These are phyloP conservation scores for Hymenopus coronatus DNA, from an alignment of 2,888 invertebrate genomes.

Conservation along the genomic window DNA sequence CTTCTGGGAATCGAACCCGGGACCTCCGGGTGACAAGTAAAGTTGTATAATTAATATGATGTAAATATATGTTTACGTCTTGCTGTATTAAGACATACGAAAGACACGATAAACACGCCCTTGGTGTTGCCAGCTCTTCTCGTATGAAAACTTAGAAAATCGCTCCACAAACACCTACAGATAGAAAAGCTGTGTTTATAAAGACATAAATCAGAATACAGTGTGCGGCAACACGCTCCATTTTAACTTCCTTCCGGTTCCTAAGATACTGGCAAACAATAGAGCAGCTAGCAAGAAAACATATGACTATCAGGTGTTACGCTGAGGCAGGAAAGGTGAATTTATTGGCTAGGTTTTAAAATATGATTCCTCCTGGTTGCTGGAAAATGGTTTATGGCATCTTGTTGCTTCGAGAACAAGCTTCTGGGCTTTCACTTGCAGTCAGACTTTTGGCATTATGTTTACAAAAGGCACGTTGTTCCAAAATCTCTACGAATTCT, in stretches of 20 bases:
- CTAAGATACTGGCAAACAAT: neutral
- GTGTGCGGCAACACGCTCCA: neutral
- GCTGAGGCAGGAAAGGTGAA: neutral
- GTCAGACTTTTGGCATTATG: no score
- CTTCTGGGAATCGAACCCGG: no score
- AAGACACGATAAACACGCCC: neutral
- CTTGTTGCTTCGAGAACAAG: neutral
- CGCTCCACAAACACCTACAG: neutral
- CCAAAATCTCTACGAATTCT: no score
- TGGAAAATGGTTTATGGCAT: neutral
- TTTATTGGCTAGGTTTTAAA: neutral
- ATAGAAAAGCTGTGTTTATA: neutral
- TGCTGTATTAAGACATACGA: no score
- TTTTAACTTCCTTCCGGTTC: no score
- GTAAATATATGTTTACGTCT: no score
- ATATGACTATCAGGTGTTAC: neutral
- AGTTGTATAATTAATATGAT: no score
- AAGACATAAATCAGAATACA: neutral
- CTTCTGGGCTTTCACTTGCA: no score
- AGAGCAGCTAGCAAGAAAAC: neutral
- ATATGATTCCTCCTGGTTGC: neutral
- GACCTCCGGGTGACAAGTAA: no score
- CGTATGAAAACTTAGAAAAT: neutral
- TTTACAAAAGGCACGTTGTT: no score
- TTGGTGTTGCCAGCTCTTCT: neutral